Conservation (phyloP, 2,888 invertebrate species). For the Oasisia sp. region DNA sequence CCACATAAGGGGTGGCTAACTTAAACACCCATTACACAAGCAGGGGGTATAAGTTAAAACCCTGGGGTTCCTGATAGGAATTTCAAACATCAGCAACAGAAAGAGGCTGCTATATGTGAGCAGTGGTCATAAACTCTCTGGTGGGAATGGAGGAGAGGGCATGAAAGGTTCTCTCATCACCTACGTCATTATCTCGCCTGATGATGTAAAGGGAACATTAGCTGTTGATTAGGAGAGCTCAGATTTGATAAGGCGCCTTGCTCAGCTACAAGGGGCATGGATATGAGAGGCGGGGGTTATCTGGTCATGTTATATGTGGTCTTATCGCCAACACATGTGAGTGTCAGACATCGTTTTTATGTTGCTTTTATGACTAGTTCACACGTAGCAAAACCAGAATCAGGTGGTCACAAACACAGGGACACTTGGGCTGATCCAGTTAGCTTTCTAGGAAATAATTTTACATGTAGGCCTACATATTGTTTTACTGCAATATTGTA, state of each 20-base stretch:
- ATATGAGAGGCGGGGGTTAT: neutral
- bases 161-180: neutral
- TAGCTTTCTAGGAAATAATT: neutral
- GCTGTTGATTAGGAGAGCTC: neutral
- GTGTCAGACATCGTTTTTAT: neutral
- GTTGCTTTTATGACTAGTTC: neutral
- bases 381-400: neutral
- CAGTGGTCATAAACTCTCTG: neutral
- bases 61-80: neutral
- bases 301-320: neutral
- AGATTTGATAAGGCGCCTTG: neutral
- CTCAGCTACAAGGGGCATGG: neutral
- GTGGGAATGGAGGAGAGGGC: neutral
- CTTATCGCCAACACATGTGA: neutral
- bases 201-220: slow-evolving; percentile 8
- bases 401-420: neutral
- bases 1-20: neutral
- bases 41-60: slow-evolving; percentile 4
- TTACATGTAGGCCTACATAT: neutral
- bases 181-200: neutral
- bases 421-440: neutral
- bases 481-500: neutral
- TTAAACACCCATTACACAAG: neutral
- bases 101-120: neutral
- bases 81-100: neutral